Percentiles rank a stretch among this genome's conserved stretches.
Conservation (phyloP, 2,797 vertebrate genomes). For the Sebastes hubbsi region DNA sequence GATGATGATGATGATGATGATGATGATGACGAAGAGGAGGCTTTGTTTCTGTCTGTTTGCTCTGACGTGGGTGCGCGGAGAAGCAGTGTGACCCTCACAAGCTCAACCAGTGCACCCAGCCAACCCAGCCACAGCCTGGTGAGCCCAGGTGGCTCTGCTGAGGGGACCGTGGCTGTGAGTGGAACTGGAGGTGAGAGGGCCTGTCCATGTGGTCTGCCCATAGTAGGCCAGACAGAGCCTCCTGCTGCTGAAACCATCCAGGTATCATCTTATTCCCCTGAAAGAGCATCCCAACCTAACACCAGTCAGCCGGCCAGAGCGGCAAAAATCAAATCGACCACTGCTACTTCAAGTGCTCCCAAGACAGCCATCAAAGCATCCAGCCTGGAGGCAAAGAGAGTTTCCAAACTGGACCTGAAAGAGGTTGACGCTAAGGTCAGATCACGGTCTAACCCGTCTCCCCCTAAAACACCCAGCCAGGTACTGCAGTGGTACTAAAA, state of each 20-base stretch:
- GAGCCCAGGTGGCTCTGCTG: neutral
- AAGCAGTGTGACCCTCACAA: conserved; percentile 12
- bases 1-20: conserved; percentile 41
- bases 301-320: conserved; percentile 27
- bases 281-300: neutral
- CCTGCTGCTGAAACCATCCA: conserved; percentile 22
- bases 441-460: conserved; percentile 71
- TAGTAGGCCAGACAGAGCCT: conserved; percentile 36
- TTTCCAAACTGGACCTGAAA: conserved; percentile 86
- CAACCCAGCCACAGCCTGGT: neutral
- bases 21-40: conserved; percentile 64
- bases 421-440: conserved; percentile 85
- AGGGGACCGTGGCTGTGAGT: neutral
- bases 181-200: neutral
- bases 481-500: conserved; percentile 22
- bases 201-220: neutral
- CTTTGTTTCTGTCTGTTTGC: conserved; percentile 75
- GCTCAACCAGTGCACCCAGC: conserved; percentile 26
- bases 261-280: conserved; percentile 45
- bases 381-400: conserved; percentile 78
- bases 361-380: conserved; percentile 62
- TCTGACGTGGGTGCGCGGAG: conserved; percentile 62
- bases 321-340: conserved; percentile 11
- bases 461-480: conserved; percentile 66
- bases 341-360: neutral